A percentile compares a stretch with the other conserved stretches of the same genome.
phyloP scores from a whole-genome alignment of 2,888 invertebrate species.

The Eupsilia transversa region DNA sequence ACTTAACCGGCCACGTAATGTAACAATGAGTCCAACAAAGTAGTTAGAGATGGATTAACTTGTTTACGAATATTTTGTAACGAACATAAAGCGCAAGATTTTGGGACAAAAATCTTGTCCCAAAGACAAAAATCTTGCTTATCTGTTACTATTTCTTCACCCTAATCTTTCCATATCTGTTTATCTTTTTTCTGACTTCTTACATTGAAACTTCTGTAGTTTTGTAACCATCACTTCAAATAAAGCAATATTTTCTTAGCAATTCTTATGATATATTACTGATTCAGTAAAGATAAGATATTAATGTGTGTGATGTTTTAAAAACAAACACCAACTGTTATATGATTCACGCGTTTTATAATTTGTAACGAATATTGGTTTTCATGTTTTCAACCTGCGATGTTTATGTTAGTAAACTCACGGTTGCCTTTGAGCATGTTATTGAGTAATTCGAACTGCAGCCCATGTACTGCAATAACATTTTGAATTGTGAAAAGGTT shows the following conservation, averaged over 20 bases:
- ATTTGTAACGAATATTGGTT: conserved; percentile 20
- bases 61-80: neutral
- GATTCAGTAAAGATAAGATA: conserved; percentile 39
- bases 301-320: conserved; percentile 26
- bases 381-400: neutral
- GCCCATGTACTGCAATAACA: conserved; percentile 50
- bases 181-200: conserved; percentile 32
- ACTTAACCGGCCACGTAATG: neutral
- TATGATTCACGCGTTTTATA: conserved; percentile 14
- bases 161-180: conserved; percentile 7
- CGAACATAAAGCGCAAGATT: neutral
- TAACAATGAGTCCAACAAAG: conserved; percentile 17
- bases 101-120: neutral
- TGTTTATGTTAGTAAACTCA: conserved; percentile 33
- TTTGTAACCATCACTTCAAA: conserved; percentile 32
- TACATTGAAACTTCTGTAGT: conserved; percentile 13
- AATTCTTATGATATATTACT: conserved; percentile 12
- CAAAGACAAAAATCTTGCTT: neutral
- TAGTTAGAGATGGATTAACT: neutral
- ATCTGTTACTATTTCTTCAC: conserved; percentile 29
- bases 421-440: conserved; percentile 44
- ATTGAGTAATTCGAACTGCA: conserved; percentile 50
- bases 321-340: conserved; percentile 10
- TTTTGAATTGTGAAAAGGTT: conserved; percentile 50
- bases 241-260: conserved; percentile 22